These are phyloP conservation scores for Plebejus anna DNA, from an alignment of 2,888 invertebrate genomes.

Conservation along the genomic window DNA sequence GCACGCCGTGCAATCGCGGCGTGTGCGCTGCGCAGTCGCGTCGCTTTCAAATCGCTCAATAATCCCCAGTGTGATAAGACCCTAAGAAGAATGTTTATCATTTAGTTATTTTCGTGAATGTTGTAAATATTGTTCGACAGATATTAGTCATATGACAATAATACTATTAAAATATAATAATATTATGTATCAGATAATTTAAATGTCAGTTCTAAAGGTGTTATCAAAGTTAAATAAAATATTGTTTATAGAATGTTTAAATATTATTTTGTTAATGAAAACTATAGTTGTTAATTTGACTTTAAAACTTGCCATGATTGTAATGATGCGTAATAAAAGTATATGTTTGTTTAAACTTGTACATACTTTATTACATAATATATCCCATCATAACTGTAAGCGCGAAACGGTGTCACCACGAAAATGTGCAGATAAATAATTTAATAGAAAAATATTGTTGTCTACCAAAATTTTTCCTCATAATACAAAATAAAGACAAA, in stretches of 20 bases:
- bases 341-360: background rate
- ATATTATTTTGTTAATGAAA: background rate
- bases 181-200: background rate
- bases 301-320: constrained; percentile 16
- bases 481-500: background rate
- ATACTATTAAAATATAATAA: background rate
- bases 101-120: background rate
- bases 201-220: background rate
- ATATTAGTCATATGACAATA: background rate
- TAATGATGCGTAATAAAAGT: background rate
- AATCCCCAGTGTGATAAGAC: no score
- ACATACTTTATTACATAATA: background rate
- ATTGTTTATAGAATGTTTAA: background rate
- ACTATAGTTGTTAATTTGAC: background rate
- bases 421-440: background rate
- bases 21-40: no score
- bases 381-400: background rate
- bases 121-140: background rate
- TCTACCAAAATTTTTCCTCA: background rate
- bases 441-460: background rate
- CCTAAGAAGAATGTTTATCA: background rate
- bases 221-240: background rate
- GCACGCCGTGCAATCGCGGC: no score
- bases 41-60: no score
- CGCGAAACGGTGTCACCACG: background rate